A percentile compares a stretch with the other conserved stretches of the same genome.
Evolutionary conservation across 2,888 invertebrate species (phyloP).

Genomic region (Hirtodrosophila cameraria): DNA sequence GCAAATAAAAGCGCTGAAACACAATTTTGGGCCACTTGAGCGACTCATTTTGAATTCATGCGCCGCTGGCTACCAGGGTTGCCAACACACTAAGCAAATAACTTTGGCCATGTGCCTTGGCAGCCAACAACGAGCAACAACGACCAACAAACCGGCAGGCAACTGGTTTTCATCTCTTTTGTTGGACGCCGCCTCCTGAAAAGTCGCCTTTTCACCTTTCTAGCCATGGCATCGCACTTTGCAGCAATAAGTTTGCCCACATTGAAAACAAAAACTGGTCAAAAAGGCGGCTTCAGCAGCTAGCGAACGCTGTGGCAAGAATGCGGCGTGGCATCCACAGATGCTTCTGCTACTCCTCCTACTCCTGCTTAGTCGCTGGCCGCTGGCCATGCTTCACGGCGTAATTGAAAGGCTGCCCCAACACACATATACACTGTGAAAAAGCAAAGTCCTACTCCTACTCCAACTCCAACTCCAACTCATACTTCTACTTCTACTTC

Average conservation of each 20-base stretch:
- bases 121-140: conserved; percentile 39
- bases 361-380: conserved; percentile 31
- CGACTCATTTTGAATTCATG: conserved; percentile 76
- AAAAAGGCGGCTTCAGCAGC: conserved; percentile 5
- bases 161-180: conserved; percentile 48
- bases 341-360: conserved; percentile 15
- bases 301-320: too few relatives aligned
- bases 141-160: too few relatives aligned
- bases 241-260: conserved; percentile 73
- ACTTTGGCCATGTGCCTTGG: conserved; percentile 62
- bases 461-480: not conserved
- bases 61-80: conserved; percentile 48
- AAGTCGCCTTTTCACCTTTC: conserved; percentile 57
- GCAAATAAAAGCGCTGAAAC: conserved; percentile 73
- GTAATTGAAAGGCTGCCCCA: conserved; percentile 67
- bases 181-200: conserved; percentile 15
- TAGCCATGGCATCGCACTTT: conserved; percentile 40
- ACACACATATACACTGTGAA: not conserved
- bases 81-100: conserved; percentile 63
- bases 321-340: not conserved
- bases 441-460: not conserved
- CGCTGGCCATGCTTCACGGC: conserved; percentile 69
- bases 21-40: conserved; percentile 68
- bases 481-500: not conserved
- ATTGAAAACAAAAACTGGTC: conserved; percentile 49